Evolutionary conservation across 2,888 invertebrate species (phyloP).

Genomic region (Invenusta paracnida): DNA sequence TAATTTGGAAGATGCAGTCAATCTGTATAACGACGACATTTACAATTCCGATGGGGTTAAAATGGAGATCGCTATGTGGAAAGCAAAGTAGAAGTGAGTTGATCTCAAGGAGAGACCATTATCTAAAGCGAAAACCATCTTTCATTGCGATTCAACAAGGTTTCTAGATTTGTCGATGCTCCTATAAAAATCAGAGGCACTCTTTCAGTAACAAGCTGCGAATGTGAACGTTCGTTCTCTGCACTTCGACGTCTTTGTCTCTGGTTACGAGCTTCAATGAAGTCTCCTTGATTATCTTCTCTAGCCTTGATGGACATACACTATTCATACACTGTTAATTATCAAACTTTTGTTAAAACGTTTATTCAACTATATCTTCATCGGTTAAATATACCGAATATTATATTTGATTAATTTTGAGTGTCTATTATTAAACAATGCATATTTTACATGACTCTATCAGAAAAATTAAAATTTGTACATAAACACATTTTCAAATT

Average conservation of each 20-base stretch:
- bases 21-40: neutral
- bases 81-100: neutral
- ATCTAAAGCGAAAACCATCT: neutral
- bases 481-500: neutral
- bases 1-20: too few species aligned
- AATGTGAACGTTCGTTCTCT: neutral
- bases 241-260: neutral
- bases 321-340: neutral
- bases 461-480: neutral
- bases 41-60: neutral
- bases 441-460: neutral
- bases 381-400: too few species aligned
- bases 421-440: neutral
- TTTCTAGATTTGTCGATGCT: neutral
- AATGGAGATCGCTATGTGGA: neutral
- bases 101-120: neutral
- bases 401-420: neutral
- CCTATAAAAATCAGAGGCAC: neutral
- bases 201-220: neutral
- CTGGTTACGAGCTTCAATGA: neutral
- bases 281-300: neutral
- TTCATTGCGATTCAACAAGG: neutral
- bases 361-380: too few species aligned
- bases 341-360: too few species aligned
- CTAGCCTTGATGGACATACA: neutral